phyloP scores from a whole-genome alignment of 2,888 invertebrate genomes.

The Andrena marginata region DNA sequence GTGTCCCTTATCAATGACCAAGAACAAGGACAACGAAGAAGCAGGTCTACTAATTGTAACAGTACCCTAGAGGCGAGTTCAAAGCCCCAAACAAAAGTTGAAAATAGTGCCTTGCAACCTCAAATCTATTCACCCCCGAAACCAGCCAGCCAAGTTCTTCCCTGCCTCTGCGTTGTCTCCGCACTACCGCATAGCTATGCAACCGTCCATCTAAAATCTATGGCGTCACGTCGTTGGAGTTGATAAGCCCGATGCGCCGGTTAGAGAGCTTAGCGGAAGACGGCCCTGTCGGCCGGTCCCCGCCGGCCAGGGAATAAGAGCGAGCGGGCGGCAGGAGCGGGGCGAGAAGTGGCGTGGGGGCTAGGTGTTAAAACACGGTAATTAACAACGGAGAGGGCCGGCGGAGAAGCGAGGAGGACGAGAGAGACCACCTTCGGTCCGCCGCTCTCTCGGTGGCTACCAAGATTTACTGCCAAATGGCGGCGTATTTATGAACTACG shows the following conservation, averaged over 20 bases:
- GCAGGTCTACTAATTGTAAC: too few relatives aligned
- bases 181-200: too few relatives aligned
- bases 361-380: slow-evolving; percentile 85
- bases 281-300: slow-evolving; percentile 44
- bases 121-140: too few relatives aligned
- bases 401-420: slow-evolving; percentile 71
- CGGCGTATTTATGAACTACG: slow-evolving; percentile 84
- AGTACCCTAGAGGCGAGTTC: too few relatives aligned
- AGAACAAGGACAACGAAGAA: too few relatives aligned
- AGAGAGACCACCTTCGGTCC: slow-evolving; percentile 80
- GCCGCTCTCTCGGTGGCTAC: slow-evolving; percentile 79
- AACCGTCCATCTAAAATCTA: too few relatives aligned
- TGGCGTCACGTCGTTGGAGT: neutral
- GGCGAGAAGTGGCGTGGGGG: slow-evolving; percentile 71
- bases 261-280: slow-evolving; percentile 43
- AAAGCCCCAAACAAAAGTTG: too few relatives aligned
- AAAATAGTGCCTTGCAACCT: too few relatives aligned
- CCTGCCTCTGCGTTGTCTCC: too few relatives aligned
- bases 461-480: slow-evolving; percentile 84
- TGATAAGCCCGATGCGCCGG: slow-evolving; percentile 28
- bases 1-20: too few relatives aligned
- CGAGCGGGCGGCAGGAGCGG: slow-evolving; percentile 50
- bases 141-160: too few relatives aligned
- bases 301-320: slow-evolving; percentile 29
- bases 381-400: slow-evolving; percentile 83